Percentiles rank a stretch among this genome's conserved stretches.
Evolutionary conservation across 2,797 vertebrate genomes (phyloP).

Genomic region (Thamnophis elegans): DNA sequence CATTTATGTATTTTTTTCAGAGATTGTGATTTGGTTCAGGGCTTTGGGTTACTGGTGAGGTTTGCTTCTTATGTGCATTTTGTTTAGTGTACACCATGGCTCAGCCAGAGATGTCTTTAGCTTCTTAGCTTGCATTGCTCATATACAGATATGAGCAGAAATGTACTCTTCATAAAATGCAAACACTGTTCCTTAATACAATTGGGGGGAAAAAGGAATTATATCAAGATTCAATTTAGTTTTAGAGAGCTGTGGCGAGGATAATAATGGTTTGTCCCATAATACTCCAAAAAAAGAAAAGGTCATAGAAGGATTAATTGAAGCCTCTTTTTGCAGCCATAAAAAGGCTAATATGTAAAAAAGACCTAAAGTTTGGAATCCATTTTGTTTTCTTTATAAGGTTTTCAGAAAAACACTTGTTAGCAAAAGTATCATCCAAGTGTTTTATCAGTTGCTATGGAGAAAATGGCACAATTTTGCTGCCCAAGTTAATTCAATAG

Average conservation of each 20-base stretch:
- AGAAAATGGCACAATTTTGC: neutral
- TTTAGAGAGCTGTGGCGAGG: neutral
- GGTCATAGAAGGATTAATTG: neutral
- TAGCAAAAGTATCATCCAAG: neutral
- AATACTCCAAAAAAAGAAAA: slow-evolving; percentile 1
- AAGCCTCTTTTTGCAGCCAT: neutral
- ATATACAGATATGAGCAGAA: slow-evolving; percentile 2
- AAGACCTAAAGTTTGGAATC: neutral
- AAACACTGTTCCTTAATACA: slow-evolving; percentile 11
- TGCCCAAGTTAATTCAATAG: neutral
- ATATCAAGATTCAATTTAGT: neutral
- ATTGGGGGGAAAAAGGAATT: neutral
- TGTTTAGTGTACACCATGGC: neutral
- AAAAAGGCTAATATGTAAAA: neutral
- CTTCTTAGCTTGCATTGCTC: neutral
- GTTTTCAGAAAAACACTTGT: neutral
- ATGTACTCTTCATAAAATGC: neutral
- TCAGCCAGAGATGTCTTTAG: neutral
- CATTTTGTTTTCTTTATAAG: neutral
- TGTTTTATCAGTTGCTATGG: neutral
- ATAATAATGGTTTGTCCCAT: neutral
- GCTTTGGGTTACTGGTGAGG: neutral
- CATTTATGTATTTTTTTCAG: neutral
- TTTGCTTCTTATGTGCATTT: neutral
- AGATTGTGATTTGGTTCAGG: neutral